Percentiles rank a stretch among this genome's conserved stretches.
Conservation (phyloP, 2,113 vertebrate species). For the Strix aluco region DNA sequence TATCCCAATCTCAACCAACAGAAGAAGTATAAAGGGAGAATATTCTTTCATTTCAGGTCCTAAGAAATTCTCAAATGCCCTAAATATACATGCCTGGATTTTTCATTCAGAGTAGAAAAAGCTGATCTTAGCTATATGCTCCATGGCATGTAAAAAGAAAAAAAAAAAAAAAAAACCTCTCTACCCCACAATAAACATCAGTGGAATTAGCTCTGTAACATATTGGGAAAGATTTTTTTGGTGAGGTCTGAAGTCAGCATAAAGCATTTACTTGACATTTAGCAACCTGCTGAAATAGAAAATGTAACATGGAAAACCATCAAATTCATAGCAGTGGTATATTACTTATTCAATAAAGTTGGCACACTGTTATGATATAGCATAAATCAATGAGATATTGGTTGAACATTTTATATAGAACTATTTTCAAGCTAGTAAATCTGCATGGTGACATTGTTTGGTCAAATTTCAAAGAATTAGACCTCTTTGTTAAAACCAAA, state of each 20-base stretch:
- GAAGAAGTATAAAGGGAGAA: neutral
- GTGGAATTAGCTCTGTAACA: neutral
- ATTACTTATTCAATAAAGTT: neutral
- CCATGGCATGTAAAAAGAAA: neutral
- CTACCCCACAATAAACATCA: neutral
- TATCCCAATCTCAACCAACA: neutral
- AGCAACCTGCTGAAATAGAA: conserved; percentile 40
- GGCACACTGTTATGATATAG: neutral
- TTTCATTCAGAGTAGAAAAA: neutral
- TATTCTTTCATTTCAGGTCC: neutral
- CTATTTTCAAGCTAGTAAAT: neutral
- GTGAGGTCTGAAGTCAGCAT: neutral
- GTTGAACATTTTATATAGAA: neutral
- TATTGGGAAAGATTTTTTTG: neutral
- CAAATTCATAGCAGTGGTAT: neutral
- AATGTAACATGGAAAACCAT: neutral
- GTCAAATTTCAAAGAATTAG: neutral
- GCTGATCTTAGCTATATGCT: neutral
- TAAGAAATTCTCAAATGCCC: neutral
- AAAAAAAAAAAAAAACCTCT: neutral
- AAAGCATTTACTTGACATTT: conserved; percentile 52
- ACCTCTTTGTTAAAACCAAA: neutral
- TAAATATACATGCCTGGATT: neutral
- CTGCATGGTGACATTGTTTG: neutral
- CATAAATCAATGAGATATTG: neutral